These are phyloP conservation scores for Lycaena phlaeas DNA, from an alignment of 2,888 invertebrate species.

Conservation along the genomic window DNA sequence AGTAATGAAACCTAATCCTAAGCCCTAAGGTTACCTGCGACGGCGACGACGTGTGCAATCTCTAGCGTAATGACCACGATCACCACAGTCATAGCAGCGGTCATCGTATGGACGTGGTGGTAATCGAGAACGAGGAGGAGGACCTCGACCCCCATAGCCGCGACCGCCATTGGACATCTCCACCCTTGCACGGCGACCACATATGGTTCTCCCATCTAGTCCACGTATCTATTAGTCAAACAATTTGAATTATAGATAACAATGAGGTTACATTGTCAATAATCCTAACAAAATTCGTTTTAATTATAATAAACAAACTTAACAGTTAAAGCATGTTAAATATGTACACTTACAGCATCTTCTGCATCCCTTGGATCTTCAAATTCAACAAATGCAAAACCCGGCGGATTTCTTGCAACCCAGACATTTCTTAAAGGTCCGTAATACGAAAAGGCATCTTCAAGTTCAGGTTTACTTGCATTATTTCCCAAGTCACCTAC, in stretches of 20 bases:
- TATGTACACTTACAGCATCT: conserved; percentile 83
- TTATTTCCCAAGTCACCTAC: conserved; percentile 94
- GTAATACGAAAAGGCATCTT: conserved; percentile 94
- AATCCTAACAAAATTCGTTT: too few relatives aligned
- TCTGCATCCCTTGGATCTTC: conserved; percentile 94
- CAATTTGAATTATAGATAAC: too few relatives aligned
- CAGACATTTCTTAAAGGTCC: conserved; percentile 95
- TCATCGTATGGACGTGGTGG: conserved; percentile 93
- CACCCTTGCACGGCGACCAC: conserved; percentile 91
- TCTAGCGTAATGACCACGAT: conserved; percentile 93
- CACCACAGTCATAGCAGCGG: conserved; percentile 95
- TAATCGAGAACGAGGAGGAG: conserved; percentile 71
- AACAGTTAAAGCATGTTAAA: too few relatives aligned
- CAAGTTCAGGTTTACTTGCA: conserved; percentile 93
- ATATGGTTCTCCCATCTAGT: conserved; percentile 85
- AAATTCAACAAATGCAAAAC: conserved; percentile 95
- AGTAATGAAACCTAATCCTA: conserved; percentile 12
- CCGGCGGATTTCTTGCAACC: conserved; percentile 97
- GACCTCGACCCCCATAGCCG: conserved; percentile 67
- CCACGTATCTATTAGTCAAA: conserved; percentile 54
- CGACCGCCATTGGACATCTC: conserved; percentile 93
- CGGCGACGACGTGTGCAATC: conserved; percentile 86
- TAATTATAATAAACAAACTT: too few relatives aligned
- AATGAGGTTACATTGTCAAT: too few relatives aligned
- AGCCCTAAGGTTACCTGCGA: conserved; percentile 47